phyloP scores from a whole-genome alignment of 2,797 vertebrate species.

The Crocodylus rhombifer region DNA sequence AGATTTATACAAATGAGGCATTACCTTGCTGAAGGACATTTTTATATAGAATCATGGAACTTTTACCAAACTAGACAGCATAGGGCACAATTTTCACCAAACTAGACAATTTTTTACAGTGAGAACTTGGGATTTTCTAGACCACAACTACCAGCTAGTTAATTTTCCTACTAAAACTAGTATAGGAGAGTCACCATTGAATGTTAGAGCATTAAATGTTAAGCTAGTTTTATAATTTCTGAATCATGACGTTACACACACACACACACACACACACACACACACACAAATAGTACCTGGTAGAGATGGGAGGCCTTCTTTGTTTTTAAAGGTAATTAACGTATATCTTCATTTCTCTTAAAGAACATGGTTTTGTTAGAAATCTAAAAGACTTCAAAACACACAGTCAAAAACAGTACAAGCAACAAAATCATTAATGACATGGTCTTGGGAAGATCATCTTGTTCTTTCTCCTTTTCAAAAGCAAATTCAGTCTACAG shows the following conservation, averaged over 20 bases:
- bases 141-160: background rate
- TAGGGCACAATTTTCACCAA: background rate
- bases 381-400: background rate
- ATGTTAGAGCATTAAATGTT: background rate
- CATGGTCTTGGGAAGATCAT: background rate
- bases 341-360: background rate
- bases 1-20: background rate
- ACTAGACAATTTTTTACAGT: background rate
- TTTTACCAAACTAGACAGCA: background rate
- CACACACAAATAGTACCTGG: background rate
- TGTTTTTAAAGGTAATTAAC: background rate
- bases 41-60: background rate
- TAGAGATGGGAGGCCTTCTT: background rate
- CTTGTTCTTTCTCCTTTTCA: background rate
- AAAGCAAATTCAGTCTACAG: background rate
- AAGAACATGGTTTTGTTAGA: background rate
- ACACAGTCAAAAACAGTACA: background rate
- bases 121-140: background rate
- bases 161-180: background rate
- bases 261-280: too few species aligned
- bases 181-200: background rate
- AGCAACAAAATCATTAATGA: background rate
- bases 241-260: background rate
- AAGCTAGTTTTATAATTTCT: background rate
- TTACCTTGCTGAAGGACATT: background rate